Base-by-base conservation (phyloP, 2,888 invertebrate species). In the Perithous albicinctus region DNA sequence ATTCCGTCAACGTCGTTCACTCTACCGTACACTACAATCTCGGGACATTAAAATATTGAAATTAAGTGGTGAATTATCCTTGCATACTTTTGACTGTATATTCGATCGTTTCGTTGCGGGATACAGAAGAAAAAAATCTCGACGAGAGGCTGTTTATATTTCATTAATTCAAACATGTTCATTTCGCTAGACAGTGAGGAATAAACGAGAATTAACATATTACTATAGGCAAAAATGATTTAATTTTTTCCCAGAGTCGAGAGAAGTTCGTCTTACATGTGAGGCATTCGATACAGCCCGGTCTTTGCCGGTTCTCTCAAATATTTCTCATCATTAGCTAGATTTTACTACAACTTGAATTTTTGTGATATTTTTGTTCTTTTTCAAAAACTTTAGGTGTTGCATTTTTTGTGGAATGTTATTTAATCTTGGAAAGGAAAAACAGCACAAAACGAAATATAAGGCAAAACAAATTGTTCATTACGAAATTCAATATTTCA, bases 131-230 rank as follows among this genome's bases (percentile, higher is more conserved):
- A 43, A 64, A 64, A 5, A 46, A 46, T 38, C 80, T 72, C 41
- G n/a, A 20, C 46, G 20, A 15, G 26, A 66, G 32, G 41, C 61
- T 72, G 54, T 78, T 81, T 74, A 78, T 78, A 70, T 56, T 56
- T 63, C 78, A 56, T 78, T 78, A 69, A 81, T 81, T 59, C 64
- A 61, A 61, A 75, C 80, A 35, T 67, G 76, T 76, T 77, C 61
- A 54, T 72, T 61, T 41, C 51, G 46, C 1, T 29, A 15, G 23
- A 26, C 26, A 56, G 38, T 12, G 41, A 59, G 51, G 70, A 74
- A 51, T 63, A 59, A 74, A 74, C 10, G 35, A 35, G 64, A 78
- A 74, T 74, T 74, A 78, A 56, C 74, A 74, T 67, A 63, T 46
- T 10, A 63, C 35, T 35, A 32, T 35, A 10, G 29, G 29, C 6